phyloP scores from a whole-genome alignment of 2,113 vertebrate species.

The Varanus salvator region DNA sequence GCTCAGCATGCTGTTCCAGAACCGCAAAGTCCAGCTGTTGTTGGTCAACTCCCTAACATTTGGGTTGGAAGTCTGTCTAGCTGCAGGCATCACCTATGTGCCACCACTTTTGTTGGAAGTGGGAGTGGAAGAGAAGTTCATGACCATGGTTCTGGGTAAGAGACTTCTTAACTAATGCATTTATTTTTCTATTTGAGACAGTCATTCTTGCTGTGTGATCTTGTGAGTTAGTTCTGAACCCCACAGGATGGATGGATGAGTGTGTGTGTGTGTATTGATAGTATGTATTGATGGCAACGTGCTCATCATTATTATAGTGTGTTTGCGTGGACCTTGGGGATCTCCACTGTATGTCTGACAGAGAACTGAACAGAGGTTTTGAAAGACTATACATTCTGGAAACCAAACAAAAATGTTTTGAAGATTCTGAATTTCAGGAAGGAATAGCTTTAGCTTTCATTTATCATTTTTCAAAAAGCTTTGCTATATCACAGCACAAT shows the following conservation, averaged over 20 bases:
- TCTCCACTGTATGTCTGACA: background rate
- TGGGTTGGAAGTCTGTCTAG: conserved; percentile 89
- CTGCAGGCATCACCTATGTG: conserved; percentile 85
- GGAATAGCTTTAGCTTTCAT: background rate
- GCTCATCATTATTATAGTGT: background rate
- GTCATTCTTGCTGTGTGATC: rapidly evolving
- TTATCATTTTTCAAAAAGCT: background rate
- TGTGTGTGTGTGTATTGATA: background rate
- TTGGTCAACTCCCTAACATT: conserved; percentile 87
- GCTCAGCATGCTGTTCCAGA: conserved; percentile 66
- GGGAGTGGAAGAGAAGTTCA: conserved; percentile 88
- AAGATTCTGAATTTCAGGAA: background rate
- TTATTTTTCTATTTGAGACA: background rate
- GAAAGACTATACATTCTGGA: background rate
- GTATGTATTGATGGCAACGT: background rate
- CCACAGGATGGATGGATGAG: background rate
- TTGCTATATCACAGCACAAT: background rate
- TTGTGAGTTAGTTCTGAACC: background rate
- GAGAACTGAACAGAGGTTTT: background rate
- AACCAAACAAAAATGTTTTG: background rate
- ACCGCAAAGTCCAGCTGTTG: conserved; percentile 78
- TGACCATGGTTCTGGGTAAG: conserved; percentile 92
- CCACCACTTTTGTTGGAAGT: conserved; percentile 87
- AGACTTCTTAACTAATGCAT: rapidly evolving
- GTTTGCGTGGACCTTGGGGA: too few species aligned